Evolutionary conservation across 2,888 invertebrate genomes (phyloP).

Genomic region (Caenorhabditis becei): DNA sequence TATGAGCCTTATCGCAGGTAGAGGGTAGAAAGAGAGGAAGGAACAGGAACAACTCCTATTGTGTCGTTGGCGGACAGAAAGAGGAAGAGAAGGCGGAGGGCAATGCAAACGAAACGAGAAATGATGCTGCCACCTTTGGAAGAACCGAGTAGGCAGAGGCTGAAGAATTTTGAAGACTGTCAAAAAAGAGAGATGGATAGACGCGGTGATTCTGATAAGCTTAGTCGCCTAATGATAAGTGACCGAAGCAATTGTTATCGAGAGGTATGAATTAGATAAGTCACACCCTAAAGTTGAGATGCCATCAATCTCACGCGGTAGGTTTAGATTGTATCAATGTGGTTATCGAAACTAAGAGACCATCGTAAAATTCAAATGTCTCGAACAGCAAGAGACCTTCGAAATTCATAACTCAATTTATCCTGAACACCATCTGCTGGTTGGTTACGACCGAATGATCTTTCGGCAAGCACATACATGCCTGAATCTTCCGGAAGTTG

Average conservation of each 20-base stretch:
- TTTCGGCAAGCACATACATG: conserved; percentile 21
- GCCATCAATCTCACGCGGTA: no score
- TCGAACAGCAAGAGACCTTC: neutral
- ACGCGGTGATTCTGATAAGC: conserved; percentile 30
- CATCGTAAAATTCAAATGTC: no score
- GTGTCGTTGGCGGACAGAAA: conserved; percentile 38
- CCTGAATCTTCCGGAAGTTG: conserved; percentile 39
- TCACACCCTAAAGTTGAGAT: neutral
- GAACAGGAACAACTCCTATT: conserved; percentile 64
- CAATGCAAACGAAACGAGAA: conserved; percentile 62
- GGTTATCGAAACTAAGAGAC: no score
- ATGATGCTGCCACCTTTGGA: conserved; percentile 51
- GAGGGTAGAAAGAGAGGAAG: conserved; percentile 41
- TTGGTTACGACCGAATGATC: conserved; percentile 22
- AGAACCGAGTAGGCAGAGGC: conserved; percentile 30
- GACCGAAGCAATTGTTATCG: neutral
- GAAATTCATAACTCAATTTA: neutral
- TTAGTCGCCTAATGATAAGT: conserved; percentile 42
- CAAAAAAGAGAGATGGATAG: conserved; percentile 2
- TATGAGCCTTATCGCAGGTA: conserved; percentile 62
- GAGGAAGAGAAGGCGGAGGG: conserved; percentile 30
- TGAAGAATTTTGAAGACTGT: conserved; percentile 33
- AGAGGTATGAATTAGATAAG: neutral
- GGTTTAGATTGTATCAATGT: no score
- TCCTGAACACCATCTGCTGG: neutral